Evolutionary conservation across 2,797 vertebrate genomes (phyloP), one percentile per base, ranked within the genome.

Genomic region (Staurois parvus): DNA sequence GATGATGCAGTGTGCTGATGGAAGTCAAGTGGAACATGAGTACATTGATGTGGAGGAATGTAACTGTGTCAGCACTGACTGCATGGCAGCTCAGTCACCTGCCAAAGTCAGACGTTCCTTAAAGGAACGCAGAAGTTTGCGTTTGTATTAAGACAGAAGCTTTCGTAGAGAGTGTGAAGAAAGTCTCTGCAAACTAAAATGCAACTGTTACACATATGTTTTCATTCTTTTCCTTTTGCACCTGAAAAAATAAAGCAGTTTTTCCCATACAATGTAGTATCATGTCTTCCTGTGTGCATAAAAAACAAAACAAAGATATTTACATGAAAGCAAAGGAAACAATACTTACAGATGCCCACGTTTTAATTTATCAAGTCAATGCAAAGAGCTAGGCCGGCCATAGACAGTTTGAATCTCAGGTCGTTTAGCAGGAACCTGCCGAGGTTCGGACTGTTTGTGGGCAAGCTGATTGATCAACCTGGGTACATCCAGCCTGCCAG

Each of bases 1-100:
- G 64, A 6, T 66, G 17, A 89, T 99, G 90, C 52, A 37, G 3
- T 99, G 98, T 45, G 73, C 93, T 0, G 85, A 90, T 0, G 96
- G 97, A 40, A 73, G 85, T 0, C 21, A 13, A 0, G 2, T 94
- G 34, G 24, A 73, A 0, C 76, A 96, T 90, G 86, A 48, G 19
- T 95, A 95, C 75, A 17, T 92, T 0, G 89, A 92, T 0, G 92
- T 95, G 21, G 92, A 95, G 68, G 90, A 79, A 70, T 95, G 95
- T 73, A 76, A 52, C 12, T 95, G 94, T 81, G 88, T 90, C 32
- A 88, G 88, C 42, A 89, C 86, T 0, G 3, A 15, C 0, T 95
- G 95, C 9, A 3, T 8, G 0, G 1, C 0, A 9, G 6, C n/a
- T 4, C 45, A 48, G 17, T n/a, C 5, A 34, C 10, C 24, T 24